Evolutionary conservation across 2,113 vertebrate species (phyloP), one percentile per base, ranked within the genome.

Genomic region (Platichthys stellatus): DNA sequence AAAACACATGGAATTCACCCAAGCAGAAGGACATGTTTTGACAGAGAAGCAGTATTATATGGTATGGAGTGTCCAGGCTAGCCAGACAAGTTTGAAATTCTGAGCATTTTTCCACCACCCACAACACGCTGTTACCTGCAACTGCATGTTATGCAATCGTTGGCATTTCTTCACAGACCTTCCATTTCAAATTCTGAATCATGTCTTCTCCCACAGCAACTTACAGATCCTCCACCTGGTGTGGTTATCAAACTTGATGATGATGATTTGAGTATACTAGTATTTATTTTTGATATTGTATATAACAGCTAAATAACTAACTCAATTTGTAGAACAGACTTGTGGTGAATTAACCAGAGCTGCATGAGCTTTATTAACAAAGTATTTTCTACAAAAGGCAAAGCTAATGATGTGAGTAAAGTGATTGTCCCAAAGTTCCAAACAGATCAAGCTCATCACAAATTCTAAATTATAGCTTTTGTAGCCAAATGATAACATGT

Each of bases 381-480:
- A 8, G 31, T 31, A 1, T 31, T 31, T 31, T 31, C 31, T 31
- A 31, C 5, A 31, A 31, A 31, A 31, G 31, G 31, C 6, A 31
- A 31, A 31, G 31, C 9, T 38, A 38, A 38, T 38, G 9, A 38
- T 38, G 35, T 38, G 35, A 38, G 8, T 38, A 38, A 38, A 38
- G 35, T 38, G 35, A 38, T 10, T 38, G 35, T 38, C 9, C 35
- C 35, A 8, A 38, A 38, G 35, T 38, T 38, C 35, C 35, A 38
- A 38, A 38, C 35, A 38, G 35, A 38, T 38, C 35, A 38, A 38
- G 35, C 35, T 38, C 35, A 10, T 38, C 31, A 28, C 38, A 64
- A 64, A 74, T 23, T 58, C 20, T 26, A 49, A 56, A 70, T 60
- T 59, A 63, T 74, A 28, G 26, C 26, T 28, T 80, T 28, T 49